Evolutionary conservation across 2,113 vertebrate species (phyloP), one percentile per base, ranked within the genome.

Genomic region (Phocoena sinus): DNA sequence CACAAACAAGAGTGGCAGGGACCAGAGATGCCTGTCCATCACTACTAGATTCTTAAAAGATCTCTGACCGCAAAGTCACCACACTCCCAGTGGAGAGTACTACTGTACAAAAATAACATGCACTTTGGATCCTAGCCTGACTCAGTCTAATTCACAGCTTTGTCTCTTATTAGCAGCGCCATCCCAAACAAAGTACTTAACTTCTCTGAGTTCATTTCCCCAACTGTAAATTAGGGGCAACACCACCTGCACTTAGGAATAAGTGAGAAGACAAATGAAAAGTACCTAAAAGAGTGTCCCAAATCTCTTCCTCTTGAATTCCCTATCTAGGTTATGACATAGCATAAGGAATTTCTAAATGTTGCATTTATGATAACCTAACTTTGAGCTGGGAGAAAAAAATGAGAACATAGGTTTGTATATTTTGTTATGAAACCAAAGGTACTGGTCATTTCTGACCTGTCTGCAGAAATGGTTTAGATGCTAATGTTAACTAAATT

Each of bases 281-380:
- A 94, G 23, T 23, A 60, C 50, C 41, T 80, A 62, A 7, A 4
- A 25, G 13, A 13, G 18, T 17, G 26, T 62, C 41, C 60, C 38
- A 93, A 67, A 95, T 89, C 79, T 89, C 65, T 60, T 79, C 56
- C 14, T 85, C n/a, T 74, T 91, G 31, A 95, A 86, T 81, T 81
- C 23, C 50, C 86, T 93, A 74, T 73, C 81, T 93, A 74, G 36
- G 2, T 91, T 28, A 26, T 70, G 31, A 38, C 73, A 93, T 21
- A 53, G 81, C 21, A 68, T 41, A 95, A 91, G 58, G 56, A 94
- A 47, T 77, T 93, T 85, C 18, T 87, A 8, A 93, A 41, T 25
- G 38, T 26, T 71, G 38, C 63, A 79, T 87, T 86, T 93, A 93
- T 62, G 81, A 81, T 70, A 41, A 85, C 36, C n/a, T 89, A 79